Conservation (phyloP, 2,797 vertebrate genomes). For the Melanotaenia maccullochi region DNA sequence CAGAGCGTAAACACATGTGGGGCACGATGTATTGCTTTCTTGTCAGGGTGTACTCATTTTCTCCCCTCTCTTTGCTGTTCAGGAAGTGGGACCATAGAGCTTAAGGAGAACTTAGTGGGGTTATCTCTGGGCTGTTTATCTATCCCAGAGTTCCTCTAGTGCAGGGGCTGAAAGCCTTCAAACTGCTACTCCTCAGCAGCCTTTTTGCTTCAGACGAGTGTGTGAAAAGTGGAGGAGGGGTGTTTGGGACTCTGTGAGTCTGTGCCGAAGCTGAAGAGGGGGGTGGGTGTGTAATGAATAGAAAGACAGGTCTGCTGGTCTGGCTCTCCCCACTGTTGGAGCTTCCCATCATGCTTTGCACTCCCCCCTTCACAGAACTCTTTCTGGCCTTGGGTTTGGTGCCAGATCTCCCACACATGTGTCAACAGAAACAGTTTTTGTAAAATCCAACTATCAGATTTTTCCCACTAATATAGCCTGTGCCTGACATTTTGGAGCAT, state of each 20-base stretch:
- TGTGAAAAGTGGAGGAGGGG: constrained; percentile 80
- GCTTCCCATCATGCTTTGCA: constrained; percentile 79
- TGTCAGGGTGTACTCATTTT: constrained; percentile 31
- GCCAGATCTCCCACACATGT: constrained; percentile 69
- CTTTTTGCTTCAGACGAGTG: constrained; percentile 66
- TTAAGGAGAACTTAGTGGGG: constrained; percentile 45
- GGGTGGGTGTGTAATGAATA: constrained; percentile 57
- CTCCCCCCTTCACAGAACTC: constrained; percentile 57
- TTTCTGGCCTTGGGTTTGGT: constrained; percentile 70
- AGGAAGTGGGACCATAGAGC: constrained; percentile 51
- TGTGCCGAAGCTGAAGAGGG: constrained; percentile 40
- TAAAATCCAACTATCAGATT: constrained; percentile 53
- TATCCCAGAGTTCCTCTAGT: constrained; percentile 53
- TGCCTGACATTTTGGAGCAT: constrained; percentile 32
- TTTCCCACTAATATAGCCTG: constrained; percentile 47
- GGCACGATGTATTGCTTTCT: constrained; percentile 36
- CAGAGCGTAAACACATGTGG: constrained; percentile 32
- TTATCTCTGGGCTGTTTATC: constrained; percentile 72
- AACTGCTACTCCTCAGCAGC: constrained; percentile 54
- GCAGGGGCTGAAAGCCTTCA: constrained; percentile 40
- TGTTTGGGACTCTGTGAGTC: constrained; percentile 58
- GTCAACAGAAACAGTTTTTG: constrained; percentile 72
- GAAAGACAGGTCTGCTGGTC: constrained; percentile 62
- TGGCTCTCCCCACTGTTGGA: constrained; percentile 50
- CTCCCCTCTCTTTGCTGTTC: constrained; percentile 20